A percentile compares a stretch with the other conserved stretches of the same genome.
Conservation (phyloP, 2,888 invertebrate species). For the Mechanitis messenoides region DNA sequence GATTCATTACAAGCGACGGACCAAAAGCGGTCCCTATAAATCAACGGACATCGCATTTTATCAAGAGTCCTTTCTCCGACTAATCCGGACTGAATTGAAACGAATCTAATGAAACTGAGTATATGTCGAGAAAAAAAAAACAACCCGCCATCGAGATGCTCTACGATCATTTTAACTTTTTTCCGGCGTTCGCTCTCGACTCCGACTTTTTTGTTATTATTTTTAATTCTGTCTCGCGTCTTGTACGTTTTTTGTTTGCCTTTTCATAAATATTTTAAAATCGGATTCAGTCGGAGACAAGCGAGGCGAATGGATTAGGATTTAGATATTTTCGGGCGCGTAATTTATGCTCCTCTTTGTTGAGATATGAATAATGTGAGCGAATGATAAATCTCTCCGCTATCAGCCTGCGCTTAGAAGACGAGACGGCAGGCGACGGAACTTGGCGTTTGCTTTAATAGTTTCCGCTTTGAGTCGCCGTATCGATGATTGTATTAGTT, state of each 20-base stretch:
- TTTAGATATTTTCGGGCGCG: slow-evolving; percentile 73
- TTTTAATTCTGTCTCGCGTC: slow-evolving; percentile 70
- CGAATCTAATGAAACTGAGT: slow-evolving; percentile 71
- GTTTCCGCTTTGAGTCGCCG: slow-evolving; percentile 42
- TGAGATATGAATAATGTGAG: slow-evolving; percentile 72
- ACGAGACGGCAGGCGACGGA: slow-evolving; percentile 24
- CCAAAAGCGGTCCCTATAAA: slow-evolving; percentile 64
- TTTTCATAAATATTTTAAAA: slow-evolving; percentile 76
- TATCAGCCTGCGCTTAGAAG: slow-evolving; percentile 42
- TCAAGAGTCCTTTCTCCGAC: slow-evolving; percentile 68
- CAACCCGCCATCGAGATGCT: slow-evolving; percentile 60
- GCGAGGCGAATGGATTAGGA: slow-evolving; percentile 74
- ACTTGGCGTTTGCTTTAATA: slow-evolving; percentile 40
- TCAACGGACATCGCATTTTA: slow-evolving; percentile 68
- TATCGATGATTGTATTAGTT: slow-evolving; percentile 28
- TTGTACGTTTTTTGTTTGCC: slow-evolving; percentile 56
- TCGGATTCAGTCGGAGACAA: slow-evolving; percentile 72
- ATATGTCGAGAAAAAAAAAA: slow-evolving; percentile 56
- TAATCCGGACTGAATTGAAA: slow-evolving; percentile 74
- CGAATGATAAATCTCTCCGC: slow-evolving; percentile 53
- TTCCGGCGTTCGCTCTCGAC: slow-evolving; percentile 65
- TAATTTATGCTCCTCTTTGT: slow-evolving; percentile 73
- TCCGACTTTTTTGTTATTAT: slow-evolving; percentile 59
- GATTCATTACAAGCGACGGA: slow-evolving; percentile 65
- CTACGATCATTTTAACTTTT: slow-evolving; percentile 74